phyloP scores from a whole-genome alignment of 2,888 invertebrate species.

The Matsumyia berberina region DNA sequence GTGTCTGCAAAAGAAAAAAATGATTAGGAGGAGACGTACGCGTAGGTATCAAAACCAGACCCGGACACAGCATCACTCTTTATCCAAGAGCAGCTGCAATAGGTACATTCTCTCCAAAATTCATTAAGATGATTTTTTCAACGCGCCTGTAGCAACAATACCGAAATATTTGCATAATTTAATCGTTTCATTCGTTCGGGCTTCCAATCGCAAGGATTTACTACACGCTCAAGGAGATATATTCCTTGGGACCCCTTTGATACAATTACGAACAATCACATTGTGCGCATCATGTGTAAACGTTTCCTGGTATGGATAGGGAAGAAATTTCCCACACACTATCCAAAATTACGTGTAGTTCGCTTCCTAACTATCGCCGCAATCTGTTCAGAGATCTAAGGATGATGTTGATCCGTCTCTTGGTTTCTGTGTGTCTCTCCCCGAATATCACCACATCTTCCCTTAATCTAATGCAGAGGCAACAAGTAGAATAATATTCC shows the following conservation, averaged over 20 bases:
- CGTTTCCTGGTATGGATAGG: slow-evolving; percentile 65
- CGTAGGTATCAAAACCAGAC: slow-evolving; percentile 26
- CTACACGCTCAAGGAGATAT: slow-evolving; percentile 32
- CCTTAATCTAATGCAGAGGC: slow-evolving; percentile 57
- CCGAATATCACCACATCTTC: slow-evolving; percentile 33
- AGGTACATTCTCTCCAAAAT: slow-evolving; percentile 54
- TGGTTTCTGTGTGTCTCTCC: too few species aligned
- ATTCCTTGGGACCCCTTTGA: slow-evolving; percentile 72
- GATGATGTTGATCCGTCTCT: slow-evolving; percentile 31
- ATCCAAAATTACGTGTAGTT: slow-evolving; percentile 9
- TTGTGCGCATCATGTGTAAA: slow-evolving; percentile 69
- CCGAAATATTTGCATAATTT: slow-evolving; percentile 74
- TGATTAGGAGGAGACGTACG: slow-evolving; percentile 59
- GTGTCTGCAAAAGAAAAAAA: slow-evolving; percentile 46
- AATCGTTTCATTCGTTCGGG: slow-evolving; percentile 63
- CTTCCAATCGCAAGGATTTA: slow-evolving; percentile 61
- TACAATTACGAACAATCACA: slow-evolving; percentile 60
- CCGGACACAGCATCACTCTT: slow-evolving; percentile 38
- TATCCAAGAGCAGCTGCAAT: slow-evolving; percentile 59
- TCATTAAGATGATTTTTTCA: slow-evolving; percentile 75
- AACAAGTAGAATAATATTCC: slow-evolving; percentile 72
- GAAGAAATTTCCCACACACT: slow-evolving; percentile 74
- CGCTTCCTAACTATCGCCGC: slow-evolving; percentile 49
- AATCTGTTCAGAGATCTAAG: slow-evolving; percentile 64
- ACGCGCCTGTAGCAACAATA: slow-evolving; percentile 74